Conservation (phyloP, 2,113 vertebrate species). For the Amia ocellicauda region DNA sequence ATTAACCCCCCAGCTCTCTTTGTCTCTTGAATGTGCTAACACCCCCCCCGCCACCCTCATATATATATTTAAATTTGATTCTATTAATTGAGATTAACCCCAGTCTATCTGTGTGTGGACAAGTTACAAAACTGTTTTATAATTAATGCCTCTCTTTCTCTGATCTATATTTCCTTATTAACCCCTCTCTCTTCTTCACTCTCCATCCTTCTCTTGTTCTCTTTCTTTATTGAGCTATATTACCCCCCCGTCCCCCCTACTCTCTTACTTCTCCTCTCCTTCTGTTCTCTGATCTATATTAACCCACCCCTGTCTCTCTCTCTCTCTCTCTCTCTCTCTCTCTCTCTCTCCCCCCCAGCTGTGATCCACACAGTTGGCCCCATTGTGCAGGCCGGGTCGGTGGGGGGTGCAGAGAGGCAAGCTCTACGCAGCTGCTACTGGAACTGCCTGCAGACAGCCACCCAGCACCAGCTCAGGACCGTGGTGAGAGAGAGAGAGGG, state of each 20-base stretch:
- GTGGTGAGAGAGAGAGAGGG: slow-evolving; percentile 62
- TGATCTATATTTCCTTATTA: slow-evolving; percentile 1
- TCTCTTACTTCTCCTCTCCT: neutral
- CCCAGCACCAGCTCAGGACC: slow-evolving; percentile 61
- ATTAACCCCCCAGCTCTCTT: too few species aligned
- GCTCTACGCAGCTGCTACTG: slow-evolving; percentile 75
- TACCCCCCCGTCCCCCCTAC: neutral
- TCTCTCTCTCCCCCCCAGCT: slow-evolving; percentile 50
- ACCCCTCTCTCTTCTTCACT: slow-evolving; percentile 14
- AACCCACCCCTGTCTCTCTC: neutral
- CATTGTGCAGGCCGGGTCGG: slow-evolving; percentile 57
- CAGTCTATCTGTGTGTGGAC: too few species aligned
- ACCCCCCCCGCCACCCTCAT: too few species aligned
- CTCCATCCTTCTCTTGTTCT: neutral
- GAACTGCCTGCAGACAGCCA: slow-evolving; percentile 67
- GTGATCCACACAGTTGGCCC: slow-evolving; percentile 88
- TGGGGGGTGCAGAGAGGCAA: slow-evolving; percentile 46
- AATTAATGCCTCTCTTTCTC: slow-evolving; percentile 5
- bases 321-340: slow-evolving; percentile 10
- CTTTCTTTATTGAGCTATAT: too few species aligned
- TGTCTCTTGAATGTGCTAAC: too few species aligned
- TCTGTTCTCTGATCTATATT: neutral
- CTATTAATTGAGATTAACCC: too few species aligned
- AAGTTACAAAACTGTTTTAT: too few species aligned
- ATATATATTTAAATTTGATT: too few species aligned